phyloP scores from a whole-genome alignment of 2,888 invertebrate genomes.

The Folsomia candida region DNA sequence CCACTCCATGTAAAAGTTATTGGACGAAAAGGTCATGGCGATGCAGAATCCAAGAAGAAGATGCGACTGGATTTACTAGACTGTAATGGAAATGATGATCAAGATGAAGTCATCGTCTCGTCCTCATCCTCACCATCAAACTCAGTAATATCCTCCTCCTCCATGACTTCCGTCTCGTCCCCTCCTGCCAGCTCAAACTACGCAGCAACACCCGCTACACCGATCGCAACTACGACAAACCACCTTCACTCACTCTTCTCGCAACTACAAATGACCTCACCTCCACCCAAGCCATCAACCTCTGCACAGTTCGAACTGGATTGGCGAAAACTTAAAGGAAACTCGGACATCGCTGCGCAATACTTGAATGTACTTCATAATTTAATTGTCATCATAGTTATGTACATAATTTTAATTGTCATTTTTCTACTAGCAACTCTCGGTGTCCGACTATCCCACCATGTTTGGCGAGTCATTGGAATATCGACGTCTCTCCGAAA shows the following conservation, averaged over 20 bases:
- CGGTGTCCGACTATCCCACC: conserved; percentile 59
- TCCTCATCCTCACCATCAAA: conserved; percentile 19
- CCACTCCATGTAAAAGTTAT: conserved; percentile 43
- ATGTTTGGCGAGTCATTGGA: conserved; percentile 67
- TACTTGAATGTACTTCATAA: conserved; percentile 62
- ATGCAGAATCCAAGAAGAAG: conserved; percentile 20
- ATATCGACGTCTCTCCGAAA: conserved; percentile 63
- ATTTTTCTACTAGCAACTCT: conserved; percentile 58
- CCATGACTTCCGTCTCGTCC: conserved; percentile 20
- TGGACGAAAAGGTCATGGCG: conserved; percentile 19
- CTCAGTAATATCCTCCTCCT: conserved; percentile 11
- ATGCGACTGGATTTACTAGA: conserved; percentile 13
- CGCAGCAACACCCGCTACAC: background rate
- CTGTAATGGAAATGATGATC: conserved; percentile 14
- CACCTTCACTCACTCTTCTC: conserved; percentile 25
- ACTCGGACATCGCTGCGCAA: conserved; percentile 58
- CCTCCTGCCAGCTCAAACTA: conserved; percentile 21
- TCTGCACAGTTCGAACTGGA: conserved; percentile 66
- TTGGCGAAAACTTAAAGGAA: conserved; percentile 63
- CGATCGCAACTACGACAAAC: conserved; percentile 1
- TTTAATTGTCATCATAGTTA: background rate
- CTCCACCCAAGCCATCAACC: conserved; percentile 60
- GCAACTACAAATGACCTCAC: conserved; percentile 36
- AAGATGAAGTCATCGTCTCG: conserved; percentile 10
- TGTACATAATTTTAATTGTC: background rate